Evolutionary conservation across 2,113 vertebrate species (phyloP), one percentile per base, ranked within the genome.

Genomic region (Stegastes partitus): DNA sequence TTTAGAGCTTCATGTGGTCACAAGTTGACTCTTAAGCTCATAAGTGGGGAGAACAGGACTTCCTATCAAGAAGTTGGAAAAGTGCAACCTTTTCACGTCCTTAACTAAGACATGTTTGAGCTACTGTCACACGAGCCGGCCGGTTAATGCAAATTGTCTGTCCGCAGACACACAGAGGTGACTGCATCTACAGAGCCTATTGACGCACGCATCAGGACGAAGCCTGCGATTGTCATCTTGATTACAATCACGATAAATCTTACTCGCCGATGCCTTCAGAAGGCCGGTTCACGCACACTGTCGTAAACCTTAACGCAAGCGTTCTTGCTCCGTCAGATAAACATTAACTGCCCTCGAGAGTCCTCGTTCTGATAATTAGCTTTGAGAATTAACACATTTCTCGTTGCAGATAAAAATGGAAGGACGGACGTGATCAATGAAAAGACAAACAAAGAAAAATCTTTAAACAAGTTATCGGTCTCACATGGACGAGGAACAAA

Each of bases 401-500:
- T 12, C 42, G 22, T 25, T 72, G 28, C 44, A 64, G 57, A 49
- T 63, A 28, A 59, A 51, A 65, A 19, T 37, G 22, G 25, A 63
- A 26, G 11, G 25, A 54, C 18, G 11, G 21, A 49, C 8, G 54
- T 74, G 18, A 61, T 42, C n/a, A n/a, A n/a, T n/a, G 39, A 54
- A 53, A 39, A 1, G 16, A 58, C 63, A 77, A 75, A 79, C 21
- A 49, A 50, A 61, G 12, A 25, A 65, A 31, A 54, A 64, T 45
- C 21, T 45, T 69, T 6, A 39, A 59, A 56, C 9, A 58, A 69
- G 18, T 66, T 62, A 61, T 55, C 68, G 26, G 45, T 82, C 71
- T 77, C 77, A 58, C 12, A 66, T 54, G 23, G 45, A 78, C 22
- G 0, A 23, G 12, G 39, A 55, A 45, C 28, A 69, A 82, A 82